Evolutionary conservation across 2,113 vertebrate genomes (phyloP).

Genomic region (Lontra canadensis): DNA sequence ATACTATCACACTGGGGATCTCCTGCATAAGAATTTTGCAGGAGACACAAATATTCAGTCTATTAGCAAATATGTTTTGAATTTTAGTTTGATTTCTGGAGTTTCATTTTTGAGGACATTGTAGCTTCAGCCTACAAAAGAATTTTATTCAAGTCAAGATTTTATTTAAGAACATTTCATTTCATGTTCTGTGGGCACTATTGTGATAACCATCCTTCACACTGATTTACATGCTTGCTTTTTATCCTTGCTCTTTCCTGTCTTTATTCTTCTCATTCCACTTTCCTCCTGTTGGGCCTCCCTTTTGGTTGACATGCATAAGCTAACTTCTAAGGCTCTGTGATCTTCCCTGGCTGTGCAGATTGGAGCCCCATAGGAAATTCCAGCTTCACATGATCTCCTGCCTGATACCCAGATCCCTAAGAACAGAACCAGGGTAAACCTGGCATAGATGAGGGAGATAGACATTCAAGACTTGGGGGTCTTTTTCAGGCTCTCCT

Average conservation of each 20-base stretch:
- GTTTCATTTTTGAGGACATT: neutral
- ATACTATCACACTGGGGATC: neutral
- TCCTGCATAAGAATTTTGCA: neutral
- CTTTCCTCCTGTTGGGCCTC: neutral
- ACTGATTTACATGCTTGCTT: neutral
- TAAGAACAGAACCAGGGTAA: neutral
- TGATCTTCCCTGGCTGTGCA: neutral
- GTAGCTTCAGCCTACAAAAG: neutral
- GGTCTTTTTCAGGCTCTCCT: neutral
- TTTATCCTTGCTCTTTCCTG: neutral
- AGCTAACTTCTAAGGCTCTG: neutral
- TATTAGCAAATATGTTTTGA: neutral
- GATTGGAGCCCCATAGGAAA: neutral
- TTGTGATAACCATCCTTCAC: neutral
- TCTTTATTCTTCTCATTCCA: neutral
- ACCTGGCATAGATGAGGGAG: neutral
- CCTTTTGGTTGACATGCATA: neutral
- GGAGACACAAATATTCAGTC: neutral
- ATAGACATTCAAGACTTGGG: neutral
- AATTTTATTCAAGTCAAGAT: conserved; percentile 10
- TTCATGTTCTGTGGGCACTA: neutral
- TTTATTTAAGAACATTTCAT: conserved; percentile 6
- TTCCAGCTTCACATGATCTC: neutral
- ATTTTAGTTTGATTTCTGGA: conserved; percentile 25
- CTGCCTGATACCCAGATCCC: neutral